A percentile compares a stretch with the other conserved stretches of the same genome.
Evolutionary conservation across 2,113 vertebrate species (phyloP).

Genomic region (Gila orcuttii): DNA sequence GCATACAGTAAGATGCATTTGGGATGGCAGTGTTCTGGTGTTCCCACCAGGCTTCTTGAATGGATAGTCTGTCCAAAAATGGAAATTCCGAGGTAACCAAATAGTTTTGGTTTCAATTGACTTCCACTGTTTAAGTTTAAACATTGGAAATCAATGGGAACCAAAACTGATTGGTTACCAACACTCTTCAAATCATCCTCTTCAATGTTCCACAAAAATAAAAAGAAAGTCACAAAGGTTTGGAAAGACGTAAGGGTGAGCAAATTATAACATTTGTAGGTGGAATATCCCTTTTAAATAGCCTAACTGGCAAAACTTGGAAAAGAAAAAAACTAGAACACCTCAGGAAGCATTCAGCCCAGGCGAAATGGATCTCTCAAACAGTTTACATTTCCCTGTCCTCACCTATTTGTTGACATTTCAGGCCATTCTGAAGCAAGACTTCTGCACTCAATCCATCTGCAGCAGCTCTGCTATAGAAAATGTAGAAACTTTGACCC

Average conservation of each 20-base stretch:
- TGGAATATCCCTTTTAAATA: neutral
- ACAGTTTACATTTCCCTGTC: slow-evolving; percentile 13
- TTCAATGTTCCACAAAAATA: too few species aligned
- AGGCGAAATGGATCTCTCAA: neutral
- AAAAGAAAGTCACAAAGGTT: too few species aligned
- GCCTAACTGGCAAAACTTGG: neutral
- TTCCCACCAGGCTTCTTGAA: neutral
- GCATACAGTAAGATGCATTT: neutral
- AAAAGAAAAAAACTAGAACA: neutral
- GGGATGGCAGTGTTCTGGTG: neutral
- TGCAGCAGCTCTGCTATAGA: neutral
- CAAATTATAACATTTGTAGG: neutral
- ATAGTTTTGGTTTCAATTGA: neutral
- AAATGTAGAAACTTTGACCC: slow-evolving; percentile 36
- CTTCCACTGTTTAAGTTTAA: neutral
- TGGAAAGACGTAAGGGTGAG: neutral
- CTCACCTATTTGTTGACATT: slow-evolving; percentile 46
- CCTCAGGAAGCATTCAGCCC: slow-evolving; percentile 5
- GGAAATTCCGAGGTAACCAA: neutral
- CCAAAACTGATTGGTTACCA: neutral
- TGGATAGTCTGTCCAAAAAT: neutral
- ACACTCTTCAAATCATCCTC: neutral
- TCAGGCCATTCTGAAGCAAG: slow-evolving; percentile 31
- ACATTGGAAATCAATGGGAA: neutral
- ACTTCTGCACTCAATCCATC: slow-evolving; percentile 21